A percentile compares a stretch with the other conserved stretches of the same genome.
These are phyloP conservation scores for Cybosia mesomella DNA, from an alignment of 2,888 invertebrate genomes.

Conservation along the genomic window DNA sequence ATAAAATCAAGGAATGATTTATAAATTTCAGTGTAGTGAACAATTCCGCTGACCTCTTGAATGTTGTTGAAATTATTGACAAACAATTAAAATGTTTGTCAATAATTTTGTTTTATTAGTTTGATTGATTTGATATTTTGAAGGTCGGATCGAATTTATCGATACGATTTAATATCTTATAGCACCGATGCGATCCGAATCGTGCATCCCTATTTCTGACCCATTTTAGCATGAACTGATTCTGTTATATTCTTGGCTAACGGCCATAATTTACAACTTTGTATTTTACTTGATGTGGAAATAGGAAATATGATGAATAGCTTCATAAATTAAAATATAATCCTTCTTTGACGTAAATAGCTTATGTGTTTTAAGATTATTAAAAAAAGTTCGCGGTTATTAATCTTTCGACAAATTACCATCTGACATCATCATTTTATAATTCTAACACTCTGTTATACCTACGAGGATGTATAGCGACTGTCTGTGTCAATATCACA, in stretches of 20 bases:
- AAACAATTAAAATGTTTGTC: not conserved
- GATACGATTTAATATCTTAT: not conserved
- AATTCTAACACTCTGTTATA: conserved; percentile 9
- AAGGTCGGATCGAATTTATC: not conserved
- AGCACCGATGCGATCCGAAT: not conserved
- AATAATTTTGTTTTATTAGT: too few relatives aligned
- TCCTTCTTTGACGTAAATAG: conserved; percentile 16
- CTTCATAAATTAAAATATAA: conserved; percentile 16
- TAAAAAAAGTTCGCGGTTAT: conserved; percentile 9
- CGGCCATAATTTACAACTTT: conserved; percentile 40
- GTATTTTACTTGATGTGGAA: conserved; percentile 32
- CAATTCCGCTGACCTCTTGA: not conserved
- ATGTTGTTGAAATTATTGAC: not conserved
- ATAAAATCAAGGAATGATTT: not conserved
- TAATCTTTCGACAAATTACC: conserved; percentile 10
- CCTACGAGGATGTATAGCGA: conserved; percentile 2
- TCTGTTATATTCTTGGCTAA: conserved; percentile 38
- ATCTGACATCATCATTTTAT: conserved; percentile 16
- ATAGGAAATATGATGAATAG: conserved; percentile 29
- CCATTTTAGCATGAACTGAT: conserved; percentile 28
- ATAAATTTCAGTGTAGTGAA: not conserved
- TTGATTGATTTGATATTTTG: not conserved
- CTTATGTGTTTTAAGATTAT: not conserved
- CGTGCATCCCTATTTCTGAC: conserved; percentile 8
- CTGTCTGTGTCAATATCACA: conserved; percentile 7